These are phyloP conservation scores for Megamerina dolium DNA, from an alignment of 2,888 invertebrate genomes.

Conservation along the genomic window DNA sequence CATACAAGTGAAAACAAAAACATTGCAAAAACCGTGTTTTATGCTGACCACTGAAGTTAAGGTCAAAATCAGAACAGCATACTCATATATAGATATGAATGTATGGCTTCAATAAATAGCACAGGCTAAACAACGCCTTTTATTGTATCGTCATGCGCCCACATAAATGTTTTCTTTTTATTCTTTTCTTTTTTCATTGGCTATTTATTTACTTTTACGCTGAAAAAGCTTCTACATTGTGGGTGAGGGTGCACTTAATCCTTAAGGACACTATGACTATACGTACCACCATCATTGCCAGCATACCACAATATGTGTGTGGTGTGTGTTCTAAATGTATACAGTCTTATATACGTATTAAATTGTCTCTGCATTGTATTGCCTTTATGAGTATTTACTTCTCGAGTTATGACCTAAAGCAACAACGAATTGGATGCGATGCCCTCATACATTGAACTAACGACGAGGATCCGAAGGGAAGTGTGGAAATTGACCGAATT, in stretches of 20 bases:
- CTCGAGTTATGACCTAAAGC: constrained; percentile 9
- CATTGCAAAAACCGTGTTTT: too few relatives aligned
- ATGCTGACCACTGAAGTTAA: constrained; percentile 6
- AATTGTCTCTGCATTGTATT: neutral
- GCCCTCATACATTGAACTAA: neutral
- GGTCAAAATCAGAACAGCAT: constrained; percentile 1
- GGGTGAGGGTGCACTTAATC: constrained; percentile 14
- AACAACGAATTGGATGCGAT: constrained; percentile 4
- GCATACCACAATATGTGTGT: too few relatives aligned
- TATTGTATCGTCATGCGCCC: neutral
- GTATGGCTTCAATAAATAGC: too few relatives aligned
- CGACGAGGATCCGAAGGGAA: neutral
- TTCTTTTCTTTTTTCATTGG: neutral
- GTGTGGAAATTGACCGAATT: neutral
- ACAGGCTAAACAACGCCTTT: too few relatives aligned
- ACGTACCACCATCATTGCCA: too few relatives aligned
- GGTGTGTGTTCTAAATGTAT: too few relatives aligned
- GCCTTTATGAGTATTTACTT: constrained; percentile 2
- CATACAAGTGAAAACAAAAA: neutral
- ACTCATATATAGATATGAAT: neutral
- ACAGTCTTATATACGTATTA: too few relatives aligned
- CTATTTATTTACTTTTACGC: neutral
- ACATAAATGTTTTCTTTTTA: neutral
- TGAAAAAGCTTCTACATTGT: too few relatives aligned
- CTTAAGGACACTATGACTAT: constrained; percentile 7